Conservation (phyloP, 2,888 invertebrate genomes). For the Drosophila lutescens region DNA sequence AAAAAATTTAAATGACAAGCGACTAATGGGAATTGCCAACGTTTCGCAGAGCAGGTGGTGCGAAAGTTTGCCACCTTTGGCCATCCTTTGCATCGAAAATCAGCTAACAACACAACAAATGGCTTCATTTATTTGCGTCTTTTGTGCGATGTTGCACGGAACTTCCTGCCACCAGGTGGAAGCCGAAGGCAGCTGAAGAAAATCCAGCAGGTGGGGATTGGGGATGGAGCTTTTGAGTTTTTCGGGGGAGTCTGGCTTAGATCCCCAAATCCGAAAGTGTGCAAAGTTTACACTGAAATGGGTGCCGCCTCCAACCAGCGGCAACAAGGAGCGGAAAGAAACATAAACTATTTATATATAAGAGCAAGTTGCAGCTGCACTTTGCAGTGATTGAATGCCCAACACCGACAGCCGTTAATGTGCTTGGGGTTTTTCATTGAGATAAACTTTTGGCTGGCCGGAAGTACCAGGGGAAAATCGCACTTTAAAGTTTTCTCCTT, state of each 20-base stretch:
- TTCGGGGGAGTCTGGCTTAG: conserved; percentile 49
- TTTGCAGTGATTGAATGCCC: conserved; percentile 68
- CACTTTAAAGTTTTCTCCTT: conserved; percentile 41
- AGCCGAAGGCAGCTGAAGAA: conserved; percentile 13
- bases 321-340: conserved; percentile 32
- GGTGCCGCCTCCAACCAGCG: conserved; percentile 26
- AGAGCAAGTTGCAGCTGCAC: conserved; percentile 51
- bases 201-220: neutral
- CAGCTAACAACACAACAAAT: conserved; percentile 77
- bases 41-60: conserved; percentile 62
- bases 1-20: conserved; percentile 79
- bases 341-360: conserved; percentile 65
- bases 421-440: conserved; percentile 37
- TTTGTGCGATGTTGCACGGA: conserved; percentile 70
- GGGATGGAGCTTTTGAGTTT: neutral
- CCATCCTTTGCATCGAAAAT: conserved; percentile 71
- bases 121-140: conserved; percentile 80
- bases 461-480: conserved; percentile 39
- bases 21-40: conserved; percentile 81
- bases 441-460: conserved; percentile 38
- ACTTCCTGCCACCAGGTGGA: conserved; percentile 52
- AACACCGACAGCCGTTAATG: conserved; percentile 48
- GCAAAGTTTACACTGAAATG: conserved; percentile 61
- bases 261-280: conserved; percentile 40
- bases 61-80: conserved; percentile 60